phyloP scores from a whole-genome alignment of 1,140 invertebrate genomes.

The Tetragnatha versicolor region DNA sequence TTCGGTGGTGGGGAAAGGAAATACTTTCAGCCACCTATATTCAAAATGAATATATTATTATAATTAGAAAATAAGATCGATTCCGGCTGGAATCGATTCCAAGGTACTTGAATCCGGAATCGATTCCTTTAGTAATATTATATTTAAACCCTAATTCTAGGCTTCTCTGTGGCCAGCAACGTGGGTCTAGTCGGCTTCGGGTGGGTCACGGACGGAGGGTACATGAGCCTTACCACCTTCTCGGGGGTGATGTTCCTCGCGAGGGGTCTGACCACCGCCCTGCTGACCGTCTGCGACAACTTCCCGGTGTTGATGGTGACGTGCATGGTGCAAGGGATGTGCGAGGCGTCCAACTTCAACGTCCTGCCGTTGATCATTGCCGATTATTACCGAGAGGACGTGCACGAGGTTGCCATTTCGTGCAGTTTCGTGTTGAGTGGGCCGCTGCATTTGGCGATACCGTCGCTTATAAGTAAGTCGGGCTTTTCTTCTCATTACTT shows the following conservation, averaged over 20 bases:
- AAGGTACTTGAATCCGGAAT: no score
- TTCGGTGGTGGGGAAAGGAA: no score
- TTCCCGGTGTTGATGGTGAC: slow-evolving; percentile 21
- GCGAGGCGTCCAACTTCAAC: slow-evolving; percentile 21
- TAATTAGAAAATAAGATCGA: no score
- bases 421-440: neutral
- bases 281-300: neutral
- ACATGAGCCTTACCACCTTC: slow-evolving; percentile 24
- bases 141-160: slow-evolving; percentile 13
- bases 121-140: no score
- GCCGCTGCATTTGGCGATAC: neutral
- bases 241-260: slow-evolving; percentile 17
- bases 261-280: slow-evolving; percentile 12
- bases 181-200: slow-evolving; percentile 16
- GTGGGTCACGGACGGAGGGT: slow-evolving; percentile 18
- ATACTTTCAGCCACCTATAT: no score
- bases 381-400: slow-evolving; percentile 48
- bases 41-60: no score
- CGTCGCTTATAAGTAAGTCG: neutral
- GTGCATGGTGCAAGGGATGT: slow-evolving; percentile 13
- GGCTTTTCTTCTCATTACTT: neutral
- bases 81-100: no score
- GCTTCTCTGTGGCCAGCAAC: neutral
- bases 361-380: slow-evolving; percentile 53
- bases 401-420: neutral